Percentiles rank a stretch among this genome's conserved stretches.
Conservation (phyloP, 2,888 invertebrate species). For the Aphelenchoides bicaudatus region DNA sequence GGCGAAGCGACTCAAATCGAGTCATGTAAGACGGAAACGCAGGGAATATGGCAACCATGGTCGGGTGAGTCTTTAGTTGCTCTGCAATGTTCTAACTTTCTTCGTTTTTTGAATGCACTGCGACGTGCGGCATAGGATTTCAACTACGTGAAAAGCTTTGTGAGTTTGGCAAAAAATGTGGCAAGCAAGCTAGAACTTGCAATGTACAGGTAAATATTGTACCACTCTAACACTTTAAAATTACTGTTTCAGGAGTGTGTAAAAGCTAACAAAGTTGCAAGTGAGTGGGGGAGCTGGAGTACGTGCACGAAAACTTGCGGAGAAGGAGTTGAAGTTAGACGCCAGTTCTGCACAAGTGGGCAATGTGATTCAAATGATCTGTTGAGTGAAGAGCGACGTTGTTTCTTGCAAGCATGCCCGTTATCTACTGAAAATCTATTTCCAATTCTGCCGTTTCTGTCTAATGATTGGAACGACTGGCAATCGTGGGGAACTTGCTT, state of each 20-base stretch:
- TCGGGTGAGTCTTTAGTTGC: too few relatives aligned
- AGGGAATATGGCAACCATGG: constrained; percentile 54
- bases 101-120: too few relatives aligned
- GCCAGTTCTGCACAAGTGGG: constrained; percentile 10
- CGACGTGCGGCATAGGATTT: constrained; percentile 58
- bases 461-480: constrained; percentile 29
- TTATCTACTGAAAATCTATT: neutral
- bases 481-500: constrained; percentile 39
- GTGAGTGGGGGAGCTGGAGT: constrained; percentile 70
- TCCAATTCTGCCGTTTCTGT: neutral
- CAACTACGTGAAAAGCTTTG: constrained; percentile 54
- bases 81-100: too few relatives aligned
- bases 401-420: constrained; percentile 44
- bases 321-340: constrained; percentile 15
- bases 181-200: constrained; percentile 57
- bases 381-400: constrained; percentile 30
- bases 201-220: constrained; percentile 46
- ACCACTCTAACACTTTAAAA: neutral
- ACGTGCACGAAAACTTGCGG: constrained; percentile 48
- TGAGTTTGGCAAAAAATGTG: constrained; percentile 43
- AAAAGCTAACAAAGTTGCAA: constrained; percentile 24
- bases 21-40: constrained; percentile 13
- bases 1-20: constrained; percentile 33
- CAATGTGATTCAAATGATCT: constrained; percentile 19
- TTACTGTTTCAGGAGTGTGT: constrained; percentile 30